Conservation (phyloP, 2,113 vertebrate genomes). For the Heterochromis multidens region DNA sequence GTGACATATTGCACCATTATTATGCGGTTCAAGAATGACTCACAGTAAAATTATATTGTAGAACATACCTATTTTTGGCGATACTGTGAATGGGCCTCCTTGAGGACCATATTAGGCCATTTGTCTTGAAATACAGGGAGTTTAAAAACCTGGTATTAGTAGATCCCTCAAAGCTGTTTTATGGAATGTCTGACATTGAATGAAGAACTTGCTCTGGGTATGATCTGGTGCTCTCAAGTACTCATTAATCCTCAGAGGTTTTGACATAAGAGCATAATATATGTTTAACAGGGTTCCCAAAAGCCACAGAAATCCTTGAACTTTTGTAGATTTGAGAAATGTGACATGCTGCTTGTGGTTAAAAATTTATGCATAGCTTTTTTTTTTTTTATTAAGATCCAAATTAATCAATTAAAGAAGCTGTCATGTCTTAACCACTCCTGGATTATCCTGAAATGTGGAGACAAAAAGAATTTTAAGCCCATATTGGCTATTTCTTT, state of each 20-base stretch:
- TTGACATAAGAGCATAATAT: not conserved
- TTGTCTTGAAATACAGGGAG: not conserved
- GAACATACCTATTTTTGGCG: constrained; percentile 30
- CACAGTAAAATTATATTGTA: not conserved
- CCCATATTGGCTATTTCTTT: too few species aligned
- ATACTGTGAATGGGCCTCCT: not conserved
- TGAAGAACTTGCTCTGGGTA: not conserved
- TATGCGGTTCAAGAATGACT: not conserved
- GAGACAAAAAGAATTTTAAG: too few species aligned
- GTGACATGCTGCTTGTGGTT: not conserved
- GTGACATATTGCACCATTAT: not conserved
- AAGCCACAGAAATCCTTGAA: not conserved
- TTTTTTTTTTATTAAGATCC: not conserved
- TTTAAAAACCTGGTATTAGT: constrained; percentile 25
- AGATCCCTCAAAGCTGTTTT: constrained; percentile 31
- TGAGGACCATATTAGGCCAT: constrained; percentile 45
- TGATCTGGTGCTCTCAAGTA: constrained; percentile 10
- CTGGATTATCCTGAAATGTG: too few species aligned
- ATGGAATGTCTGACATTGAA: constrained; percentile 34
- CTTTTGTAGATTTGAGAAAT: not conserved
- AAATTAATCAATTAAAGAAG: not conserved
- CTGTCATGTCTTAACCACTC: not conserved
- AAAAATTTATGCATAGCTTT: not conserved
- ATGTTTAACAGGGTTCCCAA: not conserved
- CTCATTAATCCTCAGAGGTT: constrained; percentile 25